These are phyloP conservation scores for Cheirogaleus medius DNA, from an alignment of 2,113 vertebrate genomes.

Conservation along the genomic window DNA sequence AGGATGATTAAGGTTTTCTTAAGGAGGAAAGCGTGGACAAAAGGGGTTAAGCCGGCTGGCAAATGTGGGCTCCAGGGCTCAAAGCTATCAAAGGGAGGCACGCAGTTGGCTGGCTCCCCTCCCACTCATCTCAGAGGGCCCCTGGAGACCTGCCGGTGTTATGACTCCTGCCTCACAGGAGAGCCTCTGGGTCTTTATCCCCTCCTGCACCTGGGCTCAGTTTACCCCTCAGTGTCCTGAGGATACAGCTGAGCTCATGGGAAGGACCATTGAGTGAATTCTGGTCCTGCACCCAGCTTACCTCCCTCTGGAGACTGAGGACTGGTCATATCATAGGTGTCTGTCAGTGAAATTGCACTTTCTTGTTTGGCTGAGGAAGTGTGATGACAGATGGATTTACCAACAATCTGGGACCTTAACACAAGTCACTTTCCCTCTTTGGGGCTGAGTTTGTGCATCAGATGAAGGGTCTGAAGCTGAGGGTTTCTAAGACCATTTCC, in stretches of 20 bases:
- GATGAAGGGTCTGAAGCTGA: neutral
- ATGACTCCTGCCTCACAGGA: neutral
- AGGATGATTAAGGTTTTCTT: constrained; percentile 85
- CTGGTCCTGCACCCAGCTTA: neutral
- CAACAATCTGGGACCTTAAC: neutral
- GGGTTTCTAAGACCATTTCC: neutral
- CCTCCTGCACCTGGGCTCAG: neutral
- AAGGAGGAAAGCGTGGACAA: constrained; percentile 82
- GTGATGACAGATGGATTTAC: neutral
- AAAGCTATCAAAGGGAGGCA: constrained; percentile 61
- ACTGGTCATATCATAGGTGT: neutral
- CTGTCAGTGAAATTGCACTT: neutral
- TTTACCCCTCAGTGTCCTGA: neutral
- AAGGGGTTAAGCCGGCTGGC: constrained; percentile 75
- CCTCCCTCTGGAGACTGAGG: neutral
- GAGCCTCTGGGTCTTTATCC: neutral
- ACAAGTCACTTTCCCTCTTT: neutral
- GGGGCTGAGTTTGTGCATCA: neutral
- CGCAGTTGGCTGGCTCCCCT: constrained; percentile 6
- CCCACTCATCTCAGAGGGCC: neutral
- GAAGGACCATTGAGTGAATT: neutral
- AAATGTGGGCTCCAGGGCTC: constrained; percentile 31
- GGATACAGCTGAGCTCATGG: neutral
- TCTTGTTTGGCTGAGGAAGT: neutral
- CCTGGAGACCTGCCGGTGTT: neutral